Evolutionary conservation across 2,888 invertebrate species (phyloP).

Genomic region (Oeneis ivallda): DNA sequence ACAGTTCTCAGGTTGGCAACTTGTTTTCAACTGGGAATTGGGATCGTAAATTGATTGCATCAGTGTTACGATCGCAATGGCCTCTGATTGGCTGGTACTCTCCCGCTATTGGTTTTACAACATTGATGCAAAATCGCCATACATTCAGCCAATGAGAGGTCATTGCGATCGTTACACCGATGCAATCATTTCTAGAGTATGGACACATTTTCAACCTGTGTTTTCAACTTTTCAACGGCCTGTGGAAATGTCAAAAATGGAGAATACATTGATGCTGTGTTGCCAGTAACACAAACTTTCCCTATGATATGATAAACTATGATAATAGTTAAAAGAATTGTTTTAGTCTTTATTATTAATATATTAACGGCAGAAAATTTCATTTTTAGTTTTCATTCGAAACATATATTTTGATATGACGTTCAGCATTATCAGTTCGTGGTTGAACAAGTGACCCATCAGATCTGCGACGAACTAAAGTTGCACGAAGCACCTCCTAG

Average conservation of each 20-base stretch:
- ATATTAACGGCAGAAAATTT: conserved; percentile 13
- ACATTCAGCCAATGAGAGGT: too few species aligned
- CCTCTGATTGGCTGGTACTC: too few species aligned
- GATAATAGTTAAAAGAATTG: too few species aligned
- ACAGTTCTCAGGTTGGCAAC: too few species aligned
- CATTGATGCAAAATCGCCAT: too few species aligned
- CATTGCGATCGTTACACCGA: too few species aligned
- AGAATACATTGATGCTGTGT: background rate
- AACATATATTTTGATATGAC: conserved; percentile 72
- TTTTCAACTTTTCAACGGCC: background rate
- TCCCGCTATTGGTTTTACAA: too few species aligned
- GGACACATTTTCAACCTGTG: too few species aligned
- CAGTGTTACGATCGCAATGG: too few species aligned
- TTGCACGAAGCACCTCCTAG: conserved; percentile 67
- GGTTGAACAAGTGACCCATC: conserved; percentile 71
- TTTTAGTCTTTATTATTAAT: background rate
- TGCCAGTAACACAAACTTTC: background rate
- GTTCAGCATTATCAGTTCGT: conserved; percentile 52
- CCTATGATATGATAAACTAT: background rate
- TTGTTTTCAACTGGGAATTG: too few species aligned
- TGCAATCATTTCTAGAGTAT: too few species aligned
- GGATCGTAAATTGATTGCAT: too few species aligned
- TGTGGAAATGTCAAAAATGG: background rate
- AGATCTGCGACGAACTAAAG: conserved; percentile 69
- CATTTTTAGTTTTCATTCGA: conserved; percentile 52